Evolutionary conservation across 2,888 invertebrate genomes (phyloP), one percentile per base, ranked within the genome.

Genomic region (Laothoe populi): DNA sequence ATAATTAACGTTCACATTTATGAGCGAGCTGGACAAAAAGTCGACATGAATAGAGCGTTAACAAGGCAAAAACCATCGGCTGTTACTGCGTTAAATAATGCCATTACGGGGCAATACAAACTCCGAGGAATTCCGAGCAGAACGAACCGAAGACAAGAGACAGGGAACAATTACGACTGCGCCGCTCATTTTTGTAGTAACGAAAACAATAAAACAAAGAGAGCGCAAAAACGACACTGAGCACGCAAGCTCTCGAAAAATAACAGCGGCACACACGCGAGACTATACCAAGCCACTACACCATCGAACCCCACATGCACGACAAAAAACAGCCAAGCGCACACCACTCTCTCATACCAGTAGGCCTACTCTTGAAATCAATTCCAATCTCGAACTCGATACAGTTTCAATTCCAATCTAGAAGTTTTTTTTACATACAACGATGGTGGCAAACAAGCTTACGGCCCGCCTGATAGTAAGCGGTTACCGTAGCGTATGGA

Each of bases 151-250:
- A 78, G 73, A 81, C 80, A 79, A 84, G 78, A 81, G 81, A 61
- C 70, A 75, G 75, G 79, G 85, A 87, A 88, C 88, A 87, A 89
- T 86, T 83, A 87, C 81, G 81, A 79, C 73, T 75, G 74, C 75
- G 84, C 78, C 82, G 84, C 79, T 86, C 87, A 86, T 87, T 88
- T 88, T 82, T 84, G 82, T 83, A 79, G 76, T 79, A 82, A 83
- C 79, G 80, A 84, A 86, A 85, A 87, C 84, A 90, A 88, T 86
- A 87, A 87, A 88, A 88, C 86, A 87, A 86, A 84, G 84, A 81
- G 82, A 81, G 80, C 80, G 84, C 83, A 86, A 87, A 88, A 87
- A 87, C 82, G 81, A 81, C 83, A 75, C 72, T 70, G 80, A 72
- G 73, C 89, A 88, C 87, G 89, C 89, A 84, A 88, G 81, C 44